Evolutionary conservation across 2,888 invertebrate species (phyloP).

Genomic region (Erebia aethiops): DNA sequence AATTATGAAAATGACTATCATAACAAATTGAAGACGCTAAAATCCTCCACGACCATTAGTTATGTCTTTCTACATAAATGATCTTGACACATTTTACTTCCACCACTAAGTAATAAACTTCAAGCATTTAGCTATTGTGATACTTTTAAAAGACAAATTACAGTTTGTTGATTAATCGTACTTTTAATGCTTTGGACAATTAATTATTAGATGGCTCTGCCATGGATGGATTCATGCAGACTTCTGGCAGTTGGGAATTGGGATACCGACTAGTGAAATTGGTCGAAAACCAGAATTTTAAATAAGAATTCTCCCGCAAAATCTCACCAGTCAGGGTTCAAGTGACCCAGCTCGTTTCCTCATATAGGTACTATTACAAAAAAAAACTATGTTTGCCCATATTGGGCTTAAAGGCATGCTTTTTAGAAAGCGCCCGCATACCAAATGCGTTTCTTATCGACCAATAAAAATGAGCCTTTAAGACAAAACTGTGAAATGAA

Average conservation of each 20-base stretch:
- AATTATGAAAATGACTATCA: background rate
- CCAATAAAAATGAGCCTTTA: background rate
- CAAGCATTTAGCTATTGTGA: background rate
- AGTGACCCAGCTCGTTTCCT: too few species aligned
- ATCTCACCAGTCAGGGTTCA: too few species aligned
- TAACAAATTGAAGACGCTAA: background rate
- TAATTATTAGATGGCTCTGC: background rate
- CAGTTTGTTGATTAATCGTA: background rate
- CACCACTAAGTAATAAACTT: background rate
- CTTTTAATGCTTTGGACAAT: background rate
- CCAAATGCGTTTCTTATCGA: too few species aligned
- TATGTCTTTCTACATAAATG: background rate
- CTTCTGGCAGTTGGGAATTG: too few species aligned
- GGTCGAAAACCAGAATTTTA: too few species aligned
- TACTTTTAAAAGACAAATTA: background rate
- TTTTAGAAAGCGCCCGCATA: too few species aligned
- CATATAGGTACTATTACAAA: too few species aligned
- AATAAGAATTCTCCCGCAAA: too few species aligned
- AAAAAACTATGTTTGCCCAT: too few species aligned
- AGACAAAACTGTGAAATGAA: background rate
- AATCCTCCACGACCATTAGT: background rate
- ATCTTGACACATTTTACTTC: background rate
- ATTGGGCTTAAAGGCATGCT: too few species aligned
- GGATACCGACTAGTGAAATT: too few species aligned
- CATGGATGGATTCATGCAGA: too few species aligned